These are phyloP conservation scores for Coelopa pilipes DNA, from an alignment of 2,888 invertebrate species.

Conservation along the genomic window DNA sequence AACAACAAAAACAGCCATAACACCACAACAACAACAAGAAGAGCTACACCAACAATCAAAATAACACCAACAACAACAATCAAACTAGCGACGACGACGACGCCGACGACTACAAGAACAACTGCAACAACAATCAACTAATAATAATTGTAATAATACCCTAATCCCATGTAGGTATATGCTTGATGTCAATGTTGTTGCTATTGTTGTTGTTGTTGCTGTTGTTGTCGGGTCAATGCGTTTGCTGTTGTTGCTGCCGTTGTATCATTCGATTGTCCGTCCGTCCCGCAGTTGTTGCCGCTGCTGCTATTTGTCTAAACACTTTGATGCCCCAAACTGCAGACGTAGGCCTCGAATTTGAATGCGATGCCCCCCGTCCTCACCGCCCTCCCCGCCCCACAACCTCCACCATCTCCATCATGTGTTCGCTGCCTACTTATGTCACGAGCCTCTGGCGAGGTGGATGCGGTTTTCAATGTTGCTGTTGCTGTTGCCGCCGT, in stretches of 20 bases:
- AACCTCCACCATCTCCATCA: slow-evolving; percentile 1
- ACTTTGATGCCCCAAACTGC: slow-evolving; percentile 13
- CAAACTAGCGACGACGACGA: no score
- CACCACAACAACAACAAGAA: no score
- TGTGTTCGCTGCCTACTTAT: slow-evolving; percentile 22
- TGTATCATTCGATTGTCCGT: no score
- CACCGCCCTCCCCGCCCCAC: not conserved
- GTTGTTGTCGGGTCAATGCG: not conserved
- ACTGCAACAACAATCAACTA: not conserved
- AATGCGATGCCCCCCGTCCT: not conserved
- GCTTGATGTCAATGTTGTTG: slow-evolving; percentile 9
- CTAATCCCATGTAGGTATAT: not conserved
- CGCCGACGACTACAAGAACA: no score
- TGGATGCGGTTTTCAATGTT: not conserved
- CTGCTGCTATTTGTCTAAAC: slow-evolving; percentile 19
- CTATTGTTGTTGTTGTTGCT: slow-evolving; percentile 13
- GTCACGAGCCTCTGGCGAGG: not conserved
- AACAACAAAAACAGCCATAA: not conserved
- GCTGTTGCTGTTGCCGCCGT: not conserved
- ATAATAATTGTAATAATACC: slow-evolving; percentile 6
- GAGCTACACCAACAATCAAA: no score
- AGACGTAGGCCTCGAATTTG: slow-evolving; percentile 25
- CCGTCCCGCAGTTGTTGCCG: no score
- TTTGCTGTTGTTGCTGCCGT: not conserved
- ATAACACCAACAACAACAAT: not conserved